Conservation (phyloP, 2,797 vertebrate species). For the Dallia pectoralis region DNA sequence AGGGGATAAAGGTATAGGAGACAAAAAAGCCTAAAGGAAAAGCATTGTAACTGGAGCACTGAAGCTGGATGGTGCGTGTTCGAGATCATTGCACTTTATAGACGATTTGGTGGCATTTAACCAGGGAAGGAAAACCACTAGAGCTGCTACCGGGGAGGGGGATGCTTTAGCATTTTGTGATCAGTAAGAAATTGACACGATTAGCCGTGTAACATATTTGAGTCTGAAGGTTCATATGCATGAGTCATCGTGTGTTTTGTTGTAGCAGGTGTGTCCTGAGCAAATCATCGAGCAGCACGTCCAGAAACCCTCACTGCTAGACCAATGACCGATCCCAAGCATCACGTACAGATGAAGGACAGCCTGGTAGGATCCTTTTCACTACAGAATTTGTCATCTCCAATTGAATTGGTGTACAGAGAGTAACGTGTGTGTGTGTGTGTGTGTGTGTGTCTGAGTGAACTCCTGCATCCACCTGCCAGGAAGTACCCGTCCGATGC, state of each 20-base stretch:
- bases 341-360: neutral
- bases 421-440: neutral
- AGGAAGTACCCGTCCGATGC: neutral
- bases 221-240: neutral
- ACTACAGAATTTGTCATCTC: no score
- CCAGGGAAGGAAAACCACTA: neutral
- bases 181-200: neutral
- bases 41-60: neutral
- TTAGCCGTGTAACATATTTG: neutral
- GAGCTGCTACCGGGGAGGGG: no score
- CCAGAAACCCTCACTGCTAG: neutral
- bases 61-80: neutral
- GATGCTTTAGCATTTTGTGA: no score
- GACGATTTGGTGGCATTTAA: neutral
- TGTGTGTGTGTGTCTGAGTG: neutral
- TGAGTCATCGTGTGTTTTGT: neutral
- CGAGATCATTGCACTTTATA: neutral
- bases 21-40: neutral
- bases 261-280: neutral
- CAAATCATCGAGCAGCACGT: neutral
- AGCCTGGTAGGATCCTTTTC: no score
- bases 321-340: neutral
- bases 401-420: neutral
- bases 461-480: neutral
- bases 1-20: constrained; percentile 1